Evolutionary conservation across 2,113 vertebrate genomes (phyloP).

Genomic region (Lucifuga dentata): DNA sequence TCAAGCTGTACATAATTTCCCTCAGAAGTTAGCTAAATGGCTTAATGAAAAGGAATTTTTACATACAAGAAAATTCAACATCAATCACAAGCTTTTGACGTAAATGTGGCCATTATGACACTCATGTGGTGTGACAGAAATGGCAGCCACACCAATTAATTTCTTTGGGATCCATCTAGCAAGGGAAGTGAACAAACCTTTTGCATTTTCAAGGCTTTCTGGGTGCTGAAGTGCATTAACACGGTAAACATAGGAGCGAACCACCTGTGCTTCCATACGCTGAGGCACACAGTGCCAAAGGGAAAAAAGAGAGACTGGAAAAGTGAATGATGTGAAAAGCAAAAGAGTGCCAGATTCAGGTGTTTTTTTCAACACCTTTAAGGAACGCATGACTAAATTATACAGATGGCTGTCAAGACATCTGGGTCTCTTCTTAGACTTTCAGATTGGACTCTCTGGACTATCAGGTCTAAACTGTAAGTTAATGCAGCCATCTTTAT

Average conservation of each 20-base stretch:
- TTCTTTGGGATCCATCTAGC: conserved; percentile 51
- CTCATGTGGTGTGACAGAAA: conserved; percentile 53
- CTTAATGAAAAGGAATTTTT: conserved; percentile 44
- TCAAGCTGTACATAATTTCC: conserved; percentile 27
- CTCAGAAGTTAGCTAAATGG: conserved; percentile 19
- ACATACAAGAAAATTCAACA: conserved; percentile 22
- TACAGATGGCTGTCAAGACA: conserved; percentile 49
- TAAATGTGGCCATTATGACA: conserved; percentile 61
- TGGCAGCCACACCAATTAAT: conserved; percentile 53
- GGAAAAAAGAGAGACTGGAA: conserved; percentile 31
- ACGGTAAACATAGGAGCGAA: conserved; percentile 40
- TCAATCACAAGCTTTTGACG: conserved; percentile 54
- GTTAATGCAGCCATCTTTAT: conserved; percentile 50
- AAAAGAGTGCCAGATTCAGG: conserved; percentile 53
- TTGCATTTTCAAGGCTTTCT: conserved; percentile 43
- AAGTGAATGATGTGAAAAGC: conserved; percentile 36
- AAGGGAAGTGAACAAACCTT: conserved; percentile 46
- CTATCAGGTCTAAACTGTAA: conserved; percentile 35
- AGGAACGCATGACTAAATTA: conserved; percentile 68
- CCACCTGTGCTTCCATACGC: conserved; percentile 60
- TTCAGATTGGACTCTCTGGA: conserved; percentile 40
- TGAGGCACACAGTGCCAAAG: conserved; percentile 16
- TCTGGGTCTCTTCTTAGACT: conserved; percentile 59
- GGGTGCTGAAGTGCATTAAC: conserved; percentile 60
- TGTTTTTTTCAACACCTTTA: conserved; percentile 70